These are phyloP conservation scores for Parnassius smintheus DNA, from an alignment of 2,888 invertebrate species.

Conservation along the genomic window DNA sequence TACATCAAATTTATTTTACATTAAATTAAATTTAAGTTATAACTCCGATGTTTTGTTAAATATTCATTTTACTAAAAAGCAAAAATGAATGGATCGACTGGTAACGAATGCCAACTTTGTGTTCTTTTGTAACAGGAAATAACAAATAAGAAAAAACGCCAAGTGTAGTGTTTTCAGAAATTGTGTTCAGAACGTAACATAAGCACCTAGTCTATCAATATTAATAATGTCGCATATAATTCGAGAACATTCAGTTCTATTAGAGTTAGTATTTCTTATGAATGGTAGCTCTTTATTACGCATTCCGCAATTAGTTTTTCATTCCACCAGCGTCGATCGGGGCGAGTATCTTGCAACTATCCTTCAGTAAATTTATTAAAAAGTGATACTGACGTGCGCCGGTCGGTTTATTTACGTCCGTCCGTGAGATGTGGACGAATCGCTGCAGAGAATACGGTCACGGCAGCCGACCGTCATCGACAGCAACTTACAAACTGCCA, in stretches of 20 bases:
- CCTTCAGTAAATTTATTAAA: conserved; percentile 31
- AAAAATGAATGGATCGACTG: too few species aligned
- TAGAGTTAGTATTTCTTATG: conserved; percentile 6
- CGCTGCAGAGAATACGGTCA: conserved; percentile 4
- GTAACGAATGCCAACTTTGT: too few species aligned
- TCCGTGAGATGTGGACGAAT: conserved; percentile 56
- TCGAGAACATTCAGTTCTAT: conserved; percentile 15
- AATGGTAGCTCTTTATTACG: conserved; percentile 13
- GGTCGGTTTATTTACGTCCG: conserved; percentile 65
- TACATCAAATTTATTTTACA: too few species aligned
- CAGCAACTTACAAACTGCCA: not conserved
- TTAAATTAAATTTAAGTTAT: too few species aligned
- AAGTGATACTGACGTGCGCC: conserved; percentile 60
- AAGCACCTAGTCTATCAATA: too few species aligned
- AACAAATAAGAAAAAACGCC: too few species aligned
- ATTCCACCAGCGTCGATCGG: not conserved
- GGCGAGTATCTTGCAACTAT: not conserved
- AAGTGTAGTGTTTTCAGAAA: too few species aligned
- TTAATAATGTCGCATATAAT: too few species aligned
- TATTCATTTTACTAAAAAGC: too few species aligned
- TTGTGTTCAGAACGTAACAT: too few species aligned
- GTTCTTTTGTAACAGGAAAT: too few species aligned
- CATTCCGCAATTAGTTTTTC: conserved; percentile 27
- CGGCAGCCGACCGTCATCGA: conserved; percentile 30
- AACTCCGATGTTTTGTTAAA: too few species aligned